A percentile compares a stretch with the other conserved stretches of the same genome.
These are phyloP conservation scores for Antheraea mylitta DNA, from an alignment of 1,140 invertebrate genomes.

Conservation along the genomic window DNA sequence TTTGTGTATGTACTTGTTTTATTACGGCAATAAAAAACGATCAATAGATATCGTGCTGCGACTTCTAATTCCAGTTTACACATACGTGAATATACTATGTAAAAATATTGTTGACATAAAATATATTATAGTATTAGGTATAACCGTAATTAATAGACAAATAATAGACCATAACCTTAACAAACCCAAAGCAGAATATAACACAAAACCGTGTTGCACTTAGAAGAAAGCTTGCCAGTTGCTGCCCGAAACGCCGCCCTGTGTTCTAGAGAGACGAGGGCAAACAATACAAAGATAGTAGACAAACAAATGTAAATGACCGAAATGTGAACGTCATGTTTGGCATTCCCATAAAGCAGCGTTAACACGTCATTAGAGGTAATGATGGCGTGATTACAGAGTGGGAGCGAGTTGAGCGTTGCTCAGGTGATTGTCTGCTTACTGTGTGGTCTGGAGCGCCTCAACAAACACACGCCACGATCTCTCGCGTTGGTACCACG, in stretches of 20 bases:
- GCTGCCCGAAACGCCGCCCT: conserved; percentile 67
- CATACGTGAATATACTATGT: neutral
- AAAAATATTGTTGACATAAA: conserved; percentile 2
- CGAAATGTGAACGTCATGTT: conserved; percentile 78
- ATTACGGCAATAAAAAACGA: conserved; percentile 29
- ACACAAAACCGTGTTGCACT: conserved; percentile 54
- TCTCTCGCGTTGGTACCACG: conserved; percentile 54
- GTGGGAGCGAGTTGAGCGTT: conserved; percentile 58
- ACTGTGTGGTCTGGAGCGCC: conserved; percentile 71
- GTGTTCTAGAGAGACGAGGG: conserved; percentile 73
- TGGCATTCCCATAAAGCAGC: conserved; percentile 77
- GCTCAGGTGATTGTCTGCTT: conserved; percentile 64
- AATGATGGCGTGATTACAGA: conserved; percentile 76
- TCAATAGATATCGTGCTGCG: conserved; percentile 7
- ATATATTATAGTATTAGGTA: neutral
- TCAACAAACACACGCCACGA: conserved; percentile 57
- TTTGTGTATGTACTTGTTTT: conserved; percentile 30
- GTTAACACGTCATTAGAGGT: conserved; percentile 78
- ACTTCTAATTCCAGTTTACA: conserved; percentile 8
- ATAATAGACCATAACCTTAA: conserved; percentile 16
- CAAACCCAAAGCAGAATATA: conserved; percentile 41
- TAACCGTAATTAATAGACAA: neutral
- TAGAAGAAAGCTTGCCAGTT: conserved; percentile 57
- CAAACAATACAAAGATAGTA: conserved; percentile 71
- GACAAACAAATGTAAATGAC: conserved; percentile 78